phyloP scores from a whole-genome alignment of 2,113 vertebrate genomes.

The Galeopterus variegatus region DNA sequence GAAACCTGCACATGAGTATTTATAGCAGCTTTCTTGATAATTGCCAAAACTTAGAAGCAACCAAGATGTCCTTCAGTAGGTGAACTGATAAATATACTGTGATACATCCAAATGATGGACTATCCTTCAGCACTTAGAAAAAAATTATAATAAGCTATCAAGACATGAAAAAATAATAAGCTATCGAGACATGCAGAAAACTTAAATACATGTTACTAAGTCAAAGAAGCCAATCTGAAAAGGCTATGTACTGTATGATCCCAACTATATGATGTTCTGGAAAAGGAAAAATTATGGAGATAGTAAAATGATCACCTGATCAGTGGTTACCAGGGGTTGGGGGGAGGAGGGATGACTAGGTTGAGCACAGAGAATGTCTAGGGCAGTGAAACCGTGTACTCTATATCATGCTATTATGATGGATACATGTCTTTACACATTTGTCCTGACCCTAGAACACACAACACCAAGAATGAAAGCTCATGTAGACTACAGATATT shows the following conservation, averaged over 20 bases:
- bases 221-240: neutral
- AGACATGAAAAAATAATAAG: neutral
- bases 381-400: neutral
- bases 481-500: neutral
- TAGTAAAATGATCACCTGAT: neutral
- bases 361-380: neutral
- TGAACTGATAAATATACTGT: neutral
- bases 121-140: neutral
- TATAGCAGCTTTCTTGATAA: neutral
- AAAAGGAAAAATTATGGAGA: neutral
- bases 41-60: neutral
- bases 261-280: neutral
- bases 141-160: neutral
- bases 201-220: neutral
- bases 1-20: neutral
- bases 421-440: neutral
- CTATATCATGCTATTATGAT: neutral
- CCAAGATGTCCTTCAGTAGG: neutral
- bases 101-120: neutral
- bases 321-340: neutral
- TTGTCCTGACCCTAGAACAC: neutral
- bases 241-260: neutral
- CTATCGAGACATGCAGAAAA: neutral
- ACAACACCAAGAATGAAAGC: neutral
- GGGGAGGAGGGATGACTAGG: neutral